These are phyloP conservation scores for Oxyruncus cristatus DNA, from an alignment of 2,113 vertebrate species.

Conservation along the genomic window DNA sequence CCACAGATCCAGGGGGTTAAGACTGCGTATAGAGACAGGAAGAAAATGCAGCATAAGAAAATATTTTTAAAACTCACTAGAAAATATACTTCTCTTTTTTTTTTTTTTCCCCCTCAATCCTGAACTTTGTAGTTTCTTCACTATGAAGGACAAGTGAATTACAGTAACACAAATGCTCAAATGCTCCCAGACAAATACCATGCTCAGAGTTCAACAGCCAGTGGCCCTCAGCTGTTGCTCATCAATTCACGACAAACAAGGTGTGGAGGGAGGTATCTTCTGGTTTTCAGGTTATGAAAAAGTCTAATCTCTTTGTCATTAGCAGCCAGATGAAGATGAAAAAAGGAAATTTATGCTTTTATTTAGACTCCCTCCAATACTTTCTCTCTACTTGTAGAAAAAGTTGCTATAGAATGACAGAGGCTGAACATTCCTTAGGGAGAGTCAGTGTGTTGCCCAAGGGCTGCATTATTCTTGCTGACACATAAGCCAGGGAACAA, in stretches of 20 bases:
- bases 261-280: not conserved
- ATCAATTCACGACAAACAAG: not conserved
- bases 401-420: not conserved
- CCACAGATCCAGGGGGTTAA: not conserved
- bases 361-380: constrained; percentile 19
- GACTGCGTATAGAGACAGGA: not conserved
- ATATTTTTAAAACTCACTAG: not conserved
- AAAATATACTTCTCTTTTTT: not conserved
- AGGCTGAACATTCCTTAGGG: not conserved
- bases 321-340: not conserved
- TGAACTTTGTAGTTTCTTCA: not conserved
- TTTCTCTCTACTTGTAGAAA: not conserved
- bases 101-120: not conserved
- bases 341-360: not conserved
- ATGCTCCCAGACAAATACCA: not conserved
- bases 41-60: not conserved
- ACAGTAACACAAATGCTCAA: not conserved
- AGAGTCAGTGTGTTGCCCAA: not conserved
- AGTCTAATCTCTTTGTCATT: not conserved
- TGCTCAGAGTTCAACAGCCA: not conserved
- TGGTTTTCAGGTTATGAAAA: not conserved
- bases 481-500: constrained; percentile 7
- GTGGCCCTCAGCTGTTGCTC: not conserved
- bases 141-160: not conserved
- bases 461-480: constrained; percentile 14